phyloP scores from a whole-genome alignment of 2,797 vertebrate genomes.

The Pseudochirops cupreus region DNA sequence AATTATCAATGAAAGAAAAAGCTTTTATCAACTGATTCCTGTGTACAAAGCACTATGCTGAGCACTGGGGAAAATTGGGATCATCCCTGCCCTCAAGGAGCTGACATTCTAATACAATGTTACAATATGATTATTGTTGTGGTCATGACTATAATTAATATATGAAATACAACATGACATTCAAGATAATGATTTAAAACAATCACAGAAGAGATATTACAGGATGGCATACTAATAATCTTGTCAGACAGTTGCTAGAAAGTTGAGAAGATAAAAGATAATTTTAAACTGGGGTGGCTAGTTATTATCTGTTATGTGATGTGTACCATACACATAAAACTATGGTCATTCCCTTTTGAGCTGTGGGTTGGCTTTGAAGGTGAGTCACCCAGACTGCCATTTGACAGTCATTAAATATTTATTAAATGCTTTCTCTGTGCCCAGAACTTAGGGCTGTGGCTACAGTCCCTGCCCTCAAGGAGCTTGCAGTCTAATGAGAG shows the following conservation, averaged over 20 bases:
- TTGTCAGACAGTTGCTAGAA: background rate
- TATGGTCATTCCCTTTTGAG: background rate
- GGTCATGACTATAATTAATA: background rate
- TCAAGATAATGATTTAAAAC: background rate
- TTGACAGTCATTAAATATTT: background rate
- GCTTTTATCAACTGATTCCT: background rate
- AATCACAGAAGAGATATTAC: background rate
- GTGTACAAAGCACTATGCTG: background rate
- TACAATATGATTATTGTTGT: background rate
- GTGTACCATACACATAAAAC: background rate
- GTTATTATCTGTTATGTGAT: background rate
- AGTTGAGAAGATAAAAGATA: background rate
- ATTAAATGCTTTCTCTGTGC: background rate
- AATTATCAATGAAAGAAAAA: background rate
- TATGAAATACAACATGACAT: background rate
- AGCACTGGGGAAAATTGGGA: background rate
- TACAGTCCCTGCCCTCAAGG: background rate
- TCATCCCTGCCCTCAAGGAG: conserved; percentile 2
- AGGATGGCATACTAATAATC: background rate
- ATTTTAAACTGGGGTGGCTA: background rate
- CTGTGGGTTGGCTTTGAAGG: background rate
- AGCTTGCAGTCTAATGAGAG: background rate
- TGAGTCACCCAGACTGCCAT: background rate
- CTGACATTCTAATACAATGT: background rate
- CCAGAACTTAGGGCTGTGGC: background rate